A percentile compares a stretch with the other conserved stretches of the same genome.
phyloP scores from a whole-genome alignment of 1,140 invertebrate genomes.

The Bombus sibiricus region DNA sequence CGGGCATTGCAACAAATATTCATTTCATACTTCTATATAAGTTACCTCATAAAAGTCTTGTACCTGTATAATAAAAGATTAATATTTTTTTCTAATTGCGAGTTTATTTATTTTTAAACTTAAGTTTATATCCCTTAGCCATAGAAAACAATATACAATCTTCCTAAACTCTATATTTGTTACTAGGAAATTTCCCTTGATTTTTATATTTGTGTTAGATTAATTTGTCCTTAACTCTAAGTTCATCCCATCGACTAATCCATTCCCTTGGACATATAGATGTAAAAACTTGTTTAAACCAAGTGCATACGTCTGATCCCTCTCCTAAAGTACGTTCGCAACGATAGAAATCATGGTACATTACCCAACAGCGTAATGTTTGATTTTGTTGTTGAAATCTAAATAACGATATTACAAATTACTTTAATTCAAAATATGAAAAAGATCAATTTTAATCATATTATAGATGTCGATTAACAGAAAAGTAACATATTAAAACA shows the following conservation, averaged over 20 bases:
- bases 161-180: slow-evolving; percentile 64
- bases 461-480: background rate
- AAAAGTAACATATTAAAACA: background rate
- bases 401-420: background rate
- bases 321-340: slow-evolving; percentile 75
- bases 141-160: slow-evolving; percentile 10
- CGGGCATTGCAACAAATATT: slow-evolving; percentile 53
- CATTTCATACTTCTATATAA: slow-evolving; percentile 65
- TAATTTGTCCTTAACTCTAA: slow-evolving; percentile 61
- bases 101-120: slow-evolving; percentile 27
- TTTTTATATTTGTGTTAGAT: slow-evolving; percentile 64
- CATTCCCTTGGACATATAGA: slow-evolving; percentile 73
- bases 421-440: background rate
- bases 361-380: slow-evolving; percentile 77
- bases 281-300: slow-evolving; percentile 74
- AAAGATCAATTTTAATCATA: background rate
- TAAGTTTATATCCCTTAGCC: background rate
- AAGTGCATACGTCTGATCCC: slow-evolving; percentile 70
- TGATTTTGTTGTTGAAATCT: slow-evolving; percentile 80
- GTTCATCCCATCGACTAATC: slow-evolving; percentile 73
- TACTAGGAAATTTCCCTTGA: slow-evolving; percentile 64
- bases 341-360: slow-evolving; percentile 78
- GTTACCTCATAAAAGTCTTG: slow-evolving; percentile 72
- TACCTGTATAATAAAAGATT: slow-evolving; percentile 75
- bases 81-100: slow-evolving; percentile 64